These are phyloP conservation scores for Chydorus sphaericus DNA, from an alignment of 2,888 invertebrate genomes.

Conservation along the genomic window DNA sequence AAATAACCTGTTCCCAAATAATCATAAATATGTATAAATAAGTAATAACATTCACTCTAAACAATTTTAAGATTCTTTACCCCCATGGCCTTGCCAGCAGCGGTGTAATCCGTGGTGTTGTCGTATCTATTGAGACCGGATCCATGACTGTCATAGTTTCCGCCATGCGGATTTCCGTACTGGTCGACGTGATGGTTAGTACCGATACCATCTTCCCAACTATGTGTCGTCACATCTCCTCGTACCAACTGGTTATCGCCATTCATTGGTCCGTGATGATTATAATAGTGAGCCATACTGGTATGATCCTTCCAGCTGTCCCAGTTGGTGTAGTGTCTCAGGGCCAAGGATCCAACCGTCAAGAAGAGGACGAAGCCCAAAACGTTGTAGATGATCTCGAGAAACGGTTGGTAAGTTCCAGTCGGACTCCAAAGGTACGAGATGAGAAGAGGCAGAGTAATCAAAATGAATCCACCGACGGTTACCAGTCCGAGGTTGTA, in stretches of 20 bases:
- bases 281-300: constrained; percentile 5
- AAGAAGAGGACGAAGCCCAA: constrained; percentile 19
- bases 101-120: neutral
- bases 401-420: constrained; percentile 14
- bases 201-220: no score
- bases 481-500: constrained; percentile 14
- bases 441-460: constrained; percentile 14
- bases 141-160: no score
- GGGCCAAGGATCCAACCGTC: constrained; percentile 20
- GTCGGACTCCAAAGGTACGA: constrained; percentile 16
- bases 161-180: no score
- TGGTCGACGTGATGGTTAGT: no score
- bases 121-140: no score
- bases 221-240: no score
- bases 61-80: constrained; percentile 13
- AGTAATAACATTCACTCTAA: no score
- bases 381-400: constrained; percentile 20
- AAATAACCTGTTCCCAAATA: constrained; percentile 18
- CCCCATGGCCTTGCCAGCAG: constrained; percentile 21
- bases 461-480: constrained; percentile 16
- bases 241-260: neutral
- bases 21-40: neutral
- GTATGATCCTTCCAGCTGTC: no score
- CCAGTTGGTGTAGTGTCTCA: constrained; percentile 20
- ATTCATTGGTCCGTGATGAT: neutral